Evolutionary conservation across 2,113 vertebrate genomes (phyloP).

Genomic region (Struthio camelus): DNA sequence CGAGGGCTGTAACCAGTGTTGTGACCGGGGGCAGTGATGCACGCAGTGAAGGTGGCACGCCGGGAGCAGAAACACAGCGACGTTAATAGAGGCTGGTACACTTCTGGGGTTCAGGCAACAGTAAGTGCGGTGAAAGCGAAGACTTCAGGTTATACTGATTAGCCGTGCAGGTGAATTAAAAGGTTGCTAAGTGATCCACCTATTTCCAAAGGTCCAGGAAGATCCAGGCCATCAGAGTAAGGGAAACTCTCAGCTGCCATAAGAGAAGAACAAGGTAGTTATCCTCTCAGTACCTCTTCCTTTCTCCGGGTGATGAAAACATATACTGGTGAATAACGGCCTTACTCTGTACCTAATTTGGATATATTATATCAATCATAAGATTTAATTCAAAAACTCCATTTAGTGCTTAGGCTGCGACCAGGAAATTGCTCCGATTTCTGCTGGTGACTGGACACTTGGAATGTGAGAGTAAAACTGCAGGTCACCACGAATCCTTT

Average conservation of each 20-base stretch:
- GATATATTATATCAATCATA: no score
- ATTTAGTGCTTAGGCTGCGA: not conserved
- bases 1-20: rapidly evolving
- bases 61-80: not conserved
- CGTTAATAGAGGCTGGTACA: rapidly evolving
- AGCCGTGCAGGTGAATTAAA: not conserved
- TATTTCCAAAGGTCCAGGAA: not conserved
- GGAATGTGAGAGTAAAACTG: not conserved
- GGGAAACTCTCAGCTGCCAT: not conserved
- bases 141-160: not conserved
- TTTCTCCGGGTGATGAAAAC: no score
- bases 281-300: not conserved
- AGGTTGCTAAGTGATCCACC: not conserved
- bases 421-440: not conserved
- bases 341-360: no score
- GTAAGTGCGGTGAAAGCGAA: not conserved
- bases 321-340: no score
- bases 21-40: no score
- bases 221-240: not conserved
- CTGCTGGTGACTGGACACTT: not conserved
- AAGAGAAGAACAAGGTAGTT: not conserved
- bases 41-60: no score
- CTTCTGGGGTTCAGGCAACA: not conserved
- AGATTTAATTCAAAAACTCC: no score
- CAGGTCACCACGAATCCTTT: no score